These are phyloP conservation scores for Macrosoma leucophasiata DNA, from an alignment of 2,888 invertebrate species.

Conservation along the genomic window DNA sequence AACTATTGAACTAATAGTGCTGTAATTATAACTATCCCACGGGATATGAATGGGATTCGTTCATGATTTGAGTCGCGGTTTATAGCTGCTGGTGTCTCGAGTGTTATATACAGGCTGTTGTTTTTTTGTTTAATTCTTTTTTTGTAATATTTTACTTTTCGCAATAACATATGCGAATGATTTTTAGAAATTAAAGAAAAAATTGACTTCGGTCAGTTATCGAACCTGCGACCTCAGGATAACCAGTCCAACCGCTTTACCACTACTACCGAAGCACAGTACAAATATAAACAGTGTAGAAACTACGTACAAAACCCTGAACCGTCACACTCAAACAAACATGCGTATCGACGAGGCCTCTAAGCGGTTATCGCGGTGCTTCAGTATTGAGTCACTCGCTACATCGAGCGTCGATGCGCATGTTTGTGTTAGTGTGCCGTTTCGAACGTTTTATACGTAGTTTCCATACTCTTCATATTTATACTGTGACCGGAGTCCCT, in stretches of 20 bases:
- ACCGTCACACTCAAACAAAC: too few species aligned
- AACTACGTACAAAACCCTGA: too few species aligned
- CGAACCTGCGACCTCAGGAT: not conserved
- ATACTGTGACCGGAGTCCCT: too few species aligned
- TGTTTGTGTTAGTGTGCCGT: too few species aligned
- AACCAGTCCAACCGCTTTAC: not conserved
- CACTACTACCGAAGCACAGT: not conserved
- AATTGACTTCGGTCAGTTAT: not conserved
- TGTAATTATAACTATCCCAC: constrained; percentile 36
- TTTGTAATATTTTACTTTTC: not conserved
- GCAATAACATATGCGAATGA: not conserved
- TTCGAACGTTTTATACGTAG: too few species aligned
- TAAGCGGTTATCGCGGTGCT: too few species aligned
- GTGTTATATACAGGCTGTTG: constrained; percentile 24
- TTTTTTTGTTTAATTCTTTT: not conserved
- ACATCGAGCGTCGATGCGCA: too few species aligned
- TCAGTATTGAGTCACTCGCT: too few species aligned
- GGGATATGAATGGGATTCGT: constrained; percentile 33
- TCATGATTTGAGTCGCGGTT: constrained; percentile 32
- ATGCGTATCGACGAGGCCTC: too few species aligned
- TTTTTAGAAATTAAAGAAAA: not conserved
- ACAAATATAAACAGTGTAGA: not conserved
- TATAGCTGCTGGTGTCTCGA: constrained; percentile 29
- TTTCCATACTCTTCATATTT: too few species aligned
- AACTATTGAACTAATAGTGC: too few species aligned